Evolutionary conservation across 37 sponge, comb jelly and placozoan species (phyloP), one percentile per base, ranked within the genome.

Genomic region (Cliona cf. orientalis): DNA sequence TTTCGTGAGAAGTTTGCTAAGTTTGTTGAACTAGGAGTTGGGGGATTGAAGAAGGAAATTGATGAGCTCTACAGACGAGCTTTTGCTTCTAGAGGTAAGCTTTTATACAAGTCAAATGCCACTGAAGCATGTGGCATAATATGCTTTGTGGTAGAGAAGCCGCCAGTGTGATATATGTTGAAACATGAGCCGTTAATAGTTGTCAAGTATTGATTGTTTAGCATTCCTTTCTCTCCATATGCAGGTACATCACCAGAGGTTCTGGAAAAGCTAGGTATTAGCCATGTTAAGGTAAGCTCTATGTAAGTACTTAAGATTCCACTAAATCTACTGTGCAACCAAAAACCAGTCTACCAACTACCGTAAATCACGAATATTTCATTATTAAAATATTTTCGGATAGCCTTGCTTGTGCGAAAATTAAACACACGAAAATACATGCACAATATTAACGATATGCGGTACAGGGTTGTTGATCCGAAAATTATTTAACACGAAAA

Each of bases 21-120:
- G 61, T 89, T 89, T 79, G 79, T 79, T 1, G 84, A 89, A 74
- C 65, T 69, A 28, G 90, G 90, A 5, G 90, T 89, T 2, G 90
- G 90, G 34, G 90, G 90, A 23, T 31, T 89, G 69, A 89, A 79
- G 75, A 79, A 72, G 58, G 80, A 89, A 74, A 89, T 89, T 19
- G 74, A 84, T 29, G 90, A 89, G 46, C 40, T 89, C 60, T 89
- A 89, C 79, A 76, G 90, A 33, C 83, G 90, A 49, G 90, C 90
- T 2, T 89, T 89, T 79, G 90, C 90, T n/a, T 89, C 90, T 17
- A 71, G 90, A 84, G 85, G 90, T 89, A 2, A 64, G 74, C 12
- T 0, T 36, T 23, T 43, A 39, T 41, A 62, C 31, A 4, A 61
- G 17, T 4, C 2, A 35, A 70, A 4, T 42, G 22, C 3, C 71